phyloP scores from a whole-genome alignment of 2,113 vertebrate species.

The Beaufortia kweichowensis region DNA sequence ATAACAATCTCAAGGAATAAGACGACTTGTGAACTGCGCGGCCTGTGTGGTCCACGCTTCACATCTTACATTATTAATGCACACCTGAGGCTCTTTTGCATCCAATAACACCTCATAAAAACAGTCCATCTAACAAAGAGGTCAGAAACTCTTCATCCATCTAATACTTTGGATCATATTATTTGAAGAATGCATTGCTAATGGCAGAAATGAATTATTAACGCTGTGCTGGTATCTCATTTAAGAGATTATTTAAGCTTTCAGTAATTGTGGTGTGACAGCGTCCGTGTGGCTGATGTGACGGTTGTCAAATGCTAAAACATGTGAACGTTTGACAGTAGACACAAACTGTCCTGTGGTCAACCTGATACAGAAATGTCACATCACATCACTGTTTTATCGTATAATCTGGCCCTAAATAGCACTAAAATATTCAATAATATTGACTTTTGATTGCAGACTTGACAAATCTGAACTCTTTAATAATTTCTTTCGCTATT shows the following conservation, averaged over 20 bases:
- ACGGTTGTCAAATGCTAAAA: not conserved
- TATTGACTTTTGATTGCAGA: too few species aligned
- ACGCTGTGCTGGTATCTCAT: not conserved
- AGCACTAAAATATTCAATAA: too few species aligned
- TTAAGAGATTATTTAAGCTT: conserved; percentile 10
- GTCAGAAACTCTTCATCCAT: not conserved
- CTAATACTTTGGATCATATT: too few species aligned
- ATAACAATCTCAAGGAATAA: too few species aligned
- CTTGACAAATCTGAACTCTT: too few species aligned
- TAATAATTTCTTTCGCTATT: too few species aligned
- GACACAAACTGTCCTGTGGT: not conserved
- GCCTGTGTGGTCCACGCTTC: not conserved
- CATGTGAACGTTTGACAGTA: not conserved
- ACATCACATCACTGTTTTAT: too few species aligned
- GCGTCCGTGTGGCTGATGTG: conserved; percentile 5
- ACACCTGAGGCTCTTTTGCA: not conserved
- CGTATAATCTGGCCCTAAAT: too few species aligned
- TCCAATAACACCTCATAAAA: not conserved
- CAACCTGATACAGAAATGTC: conserved; percentile 1
- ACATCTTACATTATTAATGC: conserved; percentile 5
- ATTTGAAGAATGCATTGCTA: not conserved
- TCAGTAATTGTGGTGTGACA: not conserved
- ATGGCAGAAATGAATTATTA: conserved; percentile 5
- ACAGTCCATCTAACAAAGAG: conserved; percentile 6
- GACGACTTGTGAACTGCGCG: not conserved